A percentile compares a stretch with the other conserved stretches of the same genome.
Evolutionary conservation across 2,113 vertebrate genomes (phyloP).

Genomic region (Anas platyrhynchos): DNA sequence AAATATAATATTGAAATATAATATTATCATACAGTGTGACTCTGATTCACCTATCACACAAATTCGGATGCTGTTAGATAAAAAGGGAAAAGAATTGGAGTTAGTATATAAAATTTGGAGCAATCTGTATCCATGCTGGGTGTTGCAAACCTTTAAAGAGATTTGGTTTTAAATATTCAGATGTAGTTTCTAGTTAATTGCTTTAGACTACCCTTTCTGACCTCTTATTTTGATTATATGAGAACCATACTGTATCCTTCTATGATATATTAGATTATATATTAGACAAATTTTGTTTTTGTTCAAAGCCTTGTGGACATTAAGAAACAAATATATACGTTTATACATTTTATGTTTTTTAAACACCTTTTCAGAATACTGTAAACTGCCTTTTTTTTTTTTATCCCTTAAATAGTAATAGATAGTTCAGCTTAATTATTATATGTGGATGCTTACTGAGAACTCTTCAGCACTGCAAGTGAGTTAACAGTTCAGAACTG

Average conservation of each 20-base stretch:
- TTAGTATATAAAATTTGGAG: neutral
- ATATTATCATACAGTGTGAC: too few species aligned
- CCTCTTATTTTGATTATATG: neutral
- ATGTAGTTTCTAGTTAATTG: neutral
- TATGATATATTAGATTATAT: neutral
- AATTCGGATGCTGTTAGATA: neutral
- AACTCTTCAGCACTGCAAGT: neutral
- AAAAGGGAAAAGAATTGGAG: neutral
- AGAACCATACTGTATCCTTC: neutral
- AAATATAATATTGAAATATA: too few species aligned
- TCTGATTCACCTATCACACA: too few species aligned
- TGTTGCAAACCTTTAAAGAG: neutral
- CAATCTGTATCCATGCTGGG: neutral
- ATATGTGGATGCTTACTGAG: neutral
- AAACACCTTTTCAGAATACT: neutral
- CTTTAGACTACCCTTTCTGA: neutral
- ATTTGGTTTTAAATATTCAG: neutral
- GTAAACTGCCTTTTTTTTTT: neutral
- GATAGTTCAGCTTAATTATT: neutral
- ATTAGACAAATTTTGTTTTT: neutral
- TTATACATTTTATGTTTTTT: neutral
- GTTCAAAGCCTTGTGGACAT: neutral
- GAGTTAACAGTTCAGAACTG: neutral
- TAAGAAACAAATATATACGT: neutral
- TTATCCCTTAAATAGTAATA: neutral